Conservation (phyloP, 2,797 vertebrate species). For the Zalophus californianus region DNA sequence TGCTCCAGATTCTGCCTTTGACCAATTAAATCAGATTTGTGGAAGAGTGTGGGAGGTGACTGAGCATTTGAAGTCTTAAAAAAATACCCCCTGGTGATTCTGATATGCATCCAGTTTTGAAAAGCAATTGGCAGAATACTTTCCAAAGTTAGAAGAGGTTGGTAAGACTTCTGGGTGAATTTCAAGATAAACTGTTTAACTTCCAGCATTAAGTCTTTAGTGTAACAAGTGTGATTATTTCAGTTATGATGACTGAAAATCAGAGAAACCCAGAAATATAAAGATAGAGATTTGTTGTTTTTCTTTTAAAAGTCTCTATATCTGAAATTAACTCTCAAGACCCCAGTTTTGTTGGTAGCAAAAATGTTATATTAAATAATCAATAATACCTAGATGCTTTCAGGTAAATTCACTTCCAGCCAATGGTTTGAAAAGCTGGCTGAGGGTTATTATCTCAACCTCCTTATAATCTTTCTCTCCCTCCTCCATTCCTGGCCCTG, state of each 20-base stretch:
- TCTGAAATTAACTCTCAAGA: neutral
- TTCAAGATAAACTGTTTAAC: neutral
- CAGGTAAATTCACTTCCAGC: neutral
- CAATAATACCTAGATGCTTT: neutral
- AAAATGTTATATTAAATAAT: neutral
- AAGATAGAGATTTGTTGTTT: neutral
- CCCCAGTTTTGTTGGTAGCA: neutral
- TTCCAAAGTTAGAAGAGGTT: conserved; percentile 5
- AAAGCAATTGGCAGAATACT: neutral
- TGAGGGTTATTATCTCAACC: neutral
- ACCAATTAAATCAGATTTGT: neutral
- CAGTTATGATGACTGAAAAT: neutral
- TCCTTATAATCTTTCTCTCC: neutral
- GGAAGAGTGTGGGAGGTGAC: neutral
- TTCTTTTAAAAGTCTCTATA: neutral
- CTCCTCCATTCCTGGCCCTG: neutral
- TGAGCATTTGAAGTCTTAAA: neutral
- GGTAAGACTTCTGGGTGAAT: neutral
- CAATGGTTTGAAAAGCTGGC: neutral
- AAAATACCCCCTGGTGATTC: neutral
- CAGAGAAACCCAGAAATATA: neutral
- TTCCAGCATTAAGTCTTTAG: neutral
- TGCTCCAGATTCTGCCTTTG: neutral
- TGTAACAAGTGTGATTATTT: neutral
- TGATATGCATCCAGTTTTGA: neutral